Percentiles rank a stretch among this genome's conserved stretches.
phyloP scores from a whole-genome alignment of 2,113 vertebrate genomes.

The Empidonax traillii region DNA sequence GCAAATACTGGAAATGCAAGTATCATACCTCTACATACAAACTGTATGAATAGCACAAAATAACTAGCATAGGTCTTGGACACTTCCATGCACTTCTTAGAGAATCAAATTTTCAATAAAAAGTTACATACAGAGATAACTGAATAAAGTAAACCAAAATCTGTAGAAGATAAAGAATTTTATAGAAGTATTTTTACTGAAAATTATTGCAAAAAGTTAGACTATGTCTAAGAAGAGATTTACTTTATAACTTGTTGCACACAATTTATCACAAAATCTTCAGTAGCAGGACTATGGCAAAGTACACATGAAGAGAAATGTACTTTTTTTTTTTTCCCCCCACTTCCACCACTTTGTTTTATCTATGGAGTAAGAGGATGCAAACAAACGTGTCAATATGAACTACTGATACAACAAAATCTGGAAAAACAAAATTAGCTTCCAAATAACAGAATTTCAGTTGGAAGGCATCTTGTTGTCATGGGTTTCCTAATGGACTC shows the following conservation, averaged over 20 bases:
- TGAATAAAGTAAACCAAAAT: background rate
- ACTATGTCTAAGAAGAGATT: background rate
- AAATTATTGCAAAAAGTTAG: background rate
- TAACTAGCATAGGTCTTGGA: background rate
- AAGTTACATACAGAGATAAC: background rate
- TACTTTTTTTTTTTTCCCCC: background rate
- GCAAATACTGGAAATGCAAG: background rate
- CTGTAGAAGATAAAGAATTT: background rate
- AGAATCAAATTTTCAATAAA: background rate
- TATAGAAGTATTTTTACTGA: background rate
- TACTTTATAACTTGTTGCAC: background rate
- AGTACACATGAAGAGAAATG: background rate
- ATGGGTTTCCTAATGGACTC: background rate
- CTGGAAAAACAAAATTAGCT: background rate
- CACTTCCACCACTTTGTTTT: background rate
- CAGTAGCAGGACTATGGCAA: background rate
- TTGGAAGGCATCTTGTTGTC: background rate
- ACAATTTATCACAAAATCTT: background rate
- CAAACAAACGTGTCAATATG: background rate
- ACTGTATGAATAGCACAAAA: background rate
- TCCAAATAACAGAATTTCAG: background rate
- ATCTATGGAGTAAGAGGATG: background rate
- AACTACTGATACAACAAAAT: background rate
- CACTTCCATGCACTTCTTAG: background rate
- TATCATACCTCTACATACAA: background rate